phyloP scores from a whole-genome alignment of 1,140 invertebrate species.

The Drosophila santomea region DNA sequence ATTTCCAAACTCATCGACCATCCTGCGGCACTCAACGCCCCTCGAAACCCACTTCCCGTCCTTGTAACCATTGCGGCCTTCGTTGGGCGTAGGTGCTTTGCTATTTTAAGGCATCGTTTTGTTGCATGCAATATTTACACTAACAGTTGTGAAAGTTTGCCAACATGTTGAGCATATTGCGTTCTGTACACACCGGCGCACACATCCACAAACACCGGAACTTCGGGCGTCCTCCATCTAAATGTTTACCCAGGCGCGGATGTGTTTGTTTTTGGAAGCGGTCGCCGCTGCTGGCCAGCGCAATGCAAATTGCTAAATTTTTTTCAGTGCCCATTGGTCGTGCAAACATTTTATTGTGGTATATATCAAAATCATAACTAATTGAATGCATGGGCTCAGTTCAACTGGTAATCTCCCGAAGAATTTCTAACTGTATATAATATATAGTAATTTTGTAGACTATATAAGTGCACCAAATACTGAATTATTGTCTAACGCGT shows the following conservation, averaged over 20 bases:
- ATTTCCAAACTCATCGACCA: background rate
- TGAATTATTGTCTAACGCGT: too few species aligned
- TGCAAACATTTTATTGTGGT: slow-evolving; percentile 12
- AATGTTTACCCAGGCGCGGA: slow-evolving; percentile 46
- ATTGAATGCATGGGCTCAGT: background rate
- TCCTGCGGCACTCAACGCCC: background rate
- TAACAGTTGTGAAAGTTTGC: slow-evolving; percentile 66
- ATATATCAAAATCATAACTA: background rate
- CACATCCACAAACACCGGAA: slow-evolving; percentile 22
- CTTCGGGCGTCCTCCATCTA: slow-evolving; percentile 24
- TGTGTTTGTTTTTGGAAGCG: slow-evolving; percentile 40
- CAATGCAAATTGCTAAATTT: slow-evolving; percentile 41
- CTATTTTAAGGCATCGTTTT: slow-evolving; percentile 59
- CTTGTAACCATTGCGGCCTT: slow-evolving; percentile 5
- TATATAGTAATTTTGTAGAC: too few species aligned
- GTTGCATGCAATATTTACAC: slow-evolving; percentile 58
- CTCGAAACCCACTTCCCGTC: background rate
- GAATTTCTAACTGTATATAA: too few species aligned
- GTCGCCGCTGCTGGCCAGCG: slow-evolving; percentile 10
- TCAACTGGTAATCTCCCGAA: background rate
- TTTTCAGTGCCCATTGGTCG: background rate
- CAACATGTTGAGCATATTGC: slow-evolving; percentile 74
- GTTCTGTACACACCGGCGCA: slow-evolving; percentile 46
- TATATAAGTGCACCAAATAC: too few species aligned
- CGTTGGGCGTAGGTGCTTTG: slow-evolving; percentile 30